Evolutionary conservation across 2,888 invertebrate genomes (phyloP), one percentile per base, ranked within the genome.

Genomic region (Parnassius apollo): DNA sequence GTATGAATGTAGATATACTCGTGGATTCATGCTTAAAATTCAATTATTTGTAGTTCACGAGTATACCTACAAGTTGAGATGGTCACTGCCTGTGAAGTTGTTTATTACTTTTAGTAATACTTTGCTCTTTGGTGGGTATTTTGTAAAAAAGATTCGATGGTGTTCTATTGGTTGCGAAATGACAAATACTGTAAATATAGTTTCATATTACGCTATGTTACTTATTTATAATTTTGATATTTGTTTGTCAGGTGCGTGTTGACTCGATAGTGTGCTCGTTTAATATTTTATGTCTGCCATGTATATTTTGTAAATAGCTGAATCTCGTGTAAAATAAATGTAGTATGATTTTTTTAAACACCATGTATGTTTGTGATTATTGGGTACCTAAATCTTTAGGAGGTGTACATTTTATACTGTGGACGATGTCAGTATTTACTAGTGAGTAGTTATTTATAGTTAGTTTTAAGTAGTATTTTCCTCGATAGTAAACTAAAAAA

Each of bases 141-240:
- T 82, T 81, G 72, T 75, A 73, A 69, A 76, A 78, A 77, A 71
- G 72, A 70, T 71, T 72, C 59, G 42, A 55, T 22, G 46, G 13
- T 22, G 13, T 63, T 60, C 58, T 80, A 75, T 79, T 71, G 69
- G 68, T 71, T 66, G 51, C 66, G 50, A 74, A 73, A 79, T 85
- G 85, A 83, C 82, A 76, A 75, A 78, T 80, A 77, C 67, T 88
- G 88, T 89, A 89, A 81, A 89, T 89, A 88, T 87, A 85, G 80
- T 75, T 82, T 82, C 75, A 59, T 61, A 66, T 68, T 64, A 59
- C 64, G 59, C 62, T 68, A 68, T 79, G 71, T 75, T 74, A 72
- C 74, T 75, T 84, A 84, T 82, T 82, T 84, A 83, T 83, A 79
- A 78, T 81, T 81, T 76, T 73, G 74, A 65, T 68, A 73, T 73